Evolutionary conservation across 1,140 invertebrate genomes (phyloP).

Genomic region (Oncopodura yosiiana): DNA sequence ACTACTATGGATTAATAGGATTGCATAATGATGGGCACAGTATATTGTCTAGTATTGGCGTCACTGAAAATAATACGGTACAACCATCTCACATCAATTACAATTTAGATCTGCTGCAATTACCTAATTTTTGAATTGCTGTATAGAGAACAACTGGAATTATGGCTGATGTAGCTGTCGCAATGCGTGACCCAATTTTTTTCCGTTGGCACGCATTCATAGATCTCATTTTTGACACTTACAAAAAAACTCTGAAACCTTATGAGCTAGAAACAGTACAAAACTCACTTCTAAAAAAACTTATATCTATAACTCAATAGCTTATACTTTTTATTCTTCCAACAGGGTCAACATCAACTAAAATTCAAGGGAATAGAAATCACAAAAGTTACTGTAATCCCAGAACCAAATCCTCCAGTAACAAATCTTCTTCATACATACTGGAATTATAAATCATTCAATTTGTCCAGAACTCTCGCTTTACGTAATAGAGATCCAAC

Average conservation of each 20-base stretch:
- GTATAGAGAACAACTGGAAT: constrained; percentile 40
- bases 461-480: constrained; percentile 4
- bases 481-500: neutral
- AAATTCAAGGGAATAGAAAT: neutral
- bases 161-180: constrained; percentile 61
- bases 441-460: neutral
- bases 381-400: neutral
- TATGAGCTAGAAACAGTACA: constrained; percentile 42
- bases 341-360: constrained; percentile 6
- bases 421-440: constrained; percentile 8
- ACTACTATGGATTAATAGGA: neutral
- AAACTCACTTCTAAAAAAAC: too few relatives aligned
- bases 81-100: too few relatives aligned
- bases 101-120: neutral
- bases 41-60: neutral
- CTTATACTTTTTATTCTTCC: neutral
- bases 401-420: neutral
- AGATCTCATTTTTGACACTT: constrained; percentile 41
- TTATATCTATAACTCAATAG: too few relatives aligned
- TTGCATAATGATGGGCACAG: constrained; percentile 9
- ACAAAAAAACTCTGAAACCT: constrained; percentile 39
- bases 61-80: too few relatives aligned
- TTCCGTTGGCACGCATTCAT: constrained; percentile 41
- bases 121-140: too few relatives aligned
- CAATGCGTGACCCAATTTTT: constrained; percentile 52